Conservation (phyloP, 2,113 vertebrate genomes). For the Brachionichthys hirsutus region DNA sequence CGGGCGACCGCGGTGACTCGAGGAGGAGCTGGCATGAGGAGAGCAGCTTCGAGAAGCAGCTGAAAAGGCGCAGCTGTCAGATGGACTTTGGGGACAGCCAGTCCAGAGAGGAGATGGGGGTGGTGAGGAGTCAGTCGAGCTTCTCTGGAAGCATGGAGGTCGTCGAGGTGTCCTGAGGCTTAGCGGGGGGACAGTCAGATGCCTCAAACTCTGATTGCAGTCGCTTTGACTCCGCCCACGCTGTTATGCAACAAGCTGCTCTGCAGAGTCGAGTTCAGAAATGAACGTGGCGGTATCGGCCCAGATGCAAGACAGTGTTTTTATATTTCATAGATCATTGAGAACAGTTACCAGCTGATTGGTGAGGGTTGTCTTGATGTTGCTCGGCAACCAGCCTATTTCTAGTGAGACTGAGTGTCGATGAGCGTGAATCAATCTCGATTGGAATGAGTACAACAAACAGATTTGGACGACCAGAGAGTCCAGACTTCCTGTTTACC, state of each 20-base stretch:
- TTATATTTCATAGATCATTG: too few relatives aligned
- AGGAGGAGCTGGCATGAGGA: constrained; percentile 96
- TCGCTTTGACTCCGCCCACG: too few relatives aligned
- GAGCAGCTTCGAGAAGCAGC: constrained; percentile 96
- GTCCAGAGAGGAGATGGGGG: constrained; percentile 86
- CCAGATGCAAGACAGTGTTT: neutral
- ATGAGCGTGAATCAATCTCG: too few relatives aligned
- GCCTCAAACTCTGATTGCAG: too few relatives aligned
- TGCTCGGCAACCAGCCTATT: neutral
- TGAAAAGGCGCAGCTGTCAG: constrained; percentile 93
- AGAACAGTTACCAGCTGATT: neutral
- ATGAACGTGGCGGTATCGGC: too few relatives aligned
- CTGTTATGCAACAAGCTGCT: too few relatives aligned
- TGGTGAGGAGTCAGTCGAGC: constrained; percentile 85
- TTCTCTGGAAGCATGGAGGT: constrained; percentile 97
- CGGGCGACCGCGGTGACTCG: constrained; percentile 81
- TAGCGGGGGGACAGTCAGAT: neutral
- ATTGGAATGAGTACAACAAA: neutral
- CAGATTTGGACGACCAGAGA: neutral
- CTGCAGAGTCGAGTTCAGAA: too few relatives aligned
- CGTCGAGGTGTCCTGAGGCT: constrained; percentile 91
- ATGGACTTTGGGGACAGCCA: constrained; percentile 88
- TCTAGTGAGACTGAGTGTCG: neutral
- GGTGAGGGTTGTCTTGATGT: neutral
- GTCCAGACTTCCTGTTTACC: too few relatives aligned